phyloP scores from a whole-genome alignment of 2,888 invertebrate species.

The Chymomyza fuscimana region DNA sequence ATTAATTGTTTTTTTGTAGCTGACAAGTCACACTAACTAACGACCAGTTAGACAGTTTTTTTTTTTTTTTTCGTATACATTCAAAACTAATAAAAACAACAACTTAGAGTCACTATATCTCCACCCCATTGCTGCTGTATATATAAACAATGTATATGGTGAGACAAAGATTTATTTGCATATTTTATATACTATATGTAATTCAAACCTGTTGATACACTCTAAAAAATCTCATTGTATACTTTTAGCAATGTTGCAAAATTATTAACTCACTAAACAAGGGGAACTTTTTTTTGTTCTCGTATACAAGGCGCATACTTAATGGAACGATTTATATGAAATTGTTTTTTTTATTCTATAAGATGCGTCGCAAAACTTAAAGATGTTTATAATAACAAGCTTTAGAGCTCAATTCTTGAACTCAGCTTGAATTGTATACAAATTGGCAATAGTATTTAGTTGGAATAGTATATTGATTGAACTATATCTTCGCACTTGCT shows the following conservation, averaged over 20 bases:
- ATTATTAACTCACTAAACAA: not conserved
- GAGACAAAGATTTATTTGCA: slow-evolving; percentile 17
- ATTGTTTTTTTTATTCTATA: not conserved
- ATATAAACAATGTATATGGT: too few species aligned
- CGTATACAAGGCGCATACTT: not conserved
- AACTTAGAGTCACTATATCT: not conserved
- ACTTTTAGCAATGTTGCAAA: slow-evolving; percentile 3
- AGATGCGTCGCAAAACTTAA: not conserved
- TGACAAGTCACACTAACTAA: not conserved
- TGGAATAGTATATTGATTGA: not conserved
- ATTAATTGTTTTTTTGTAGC: not conserved
- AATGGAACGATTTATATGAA: too few species aligned
- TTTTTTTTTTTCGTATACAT: not conserved
- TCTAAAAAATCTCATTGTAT: slow-evolving; percentile 1
- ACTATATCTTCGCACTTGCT: too few species aligned
- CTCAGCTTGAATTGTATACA: not conserved
- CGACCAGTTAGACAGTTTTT: not conserved
- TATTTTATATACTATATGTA: slow-evolving; percentile 23
- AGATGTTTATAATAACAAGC: not conserved
- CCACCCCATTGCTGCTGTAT: not conserved
- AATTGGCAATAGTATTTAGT: not conserved
- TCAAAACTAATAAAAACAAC: not conserved
- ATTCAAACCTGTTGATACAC: slow-evolving; percentile 25
- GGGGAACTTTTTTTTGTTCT: not conserved
- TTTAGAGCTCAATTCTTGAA: not conserved